phyloP scores from a whole-genome alignment of 35 echinoderm and acorn worm genomes.

The Apostichopus californicus region DNA sequence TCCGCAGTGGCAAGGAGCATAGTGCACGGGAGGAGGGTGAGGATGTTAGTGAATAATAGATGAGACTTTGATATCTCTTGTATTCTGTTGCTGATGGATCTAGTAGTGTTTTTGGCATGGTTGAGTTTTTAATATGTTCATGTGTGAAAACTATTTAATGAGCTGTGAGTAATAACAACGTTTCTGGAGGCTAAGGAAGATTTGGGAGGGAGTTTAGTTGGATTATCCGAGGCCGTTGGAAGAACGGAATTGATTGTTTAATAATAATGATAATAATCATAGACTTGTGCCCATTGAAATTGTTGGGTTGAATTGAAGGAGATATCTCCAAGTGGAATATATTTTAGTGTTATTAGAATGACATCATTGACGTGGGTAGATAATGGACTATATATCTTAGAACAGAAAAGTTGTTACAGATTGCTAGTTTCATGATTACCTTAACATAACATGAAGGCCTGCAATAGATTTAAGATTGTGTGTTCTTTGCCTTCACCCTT shows the following conservation, averaged over 20 bases:
- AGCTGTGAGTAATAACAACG: constrained; percentile 23
- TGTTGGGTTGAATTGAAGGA: no score
- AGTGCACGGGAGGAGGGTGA: background rate
- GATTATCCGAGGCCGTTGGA: background rate
- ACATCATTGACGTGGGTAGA: no score
- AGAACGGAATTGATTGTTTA: background rate
- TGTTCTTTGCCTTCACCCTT: no score
- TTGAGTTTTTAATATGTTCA: constrained; percentile 31
- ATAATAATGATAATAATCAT: background rate
- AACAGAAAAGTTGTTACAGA: no score
- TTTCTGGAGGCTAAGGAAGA: background rate
- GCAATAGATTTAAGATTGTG: no score
- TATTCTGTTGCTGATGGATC: background rate
- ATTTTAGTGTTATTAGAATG: no score
- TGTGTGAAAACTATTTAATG: constrained; percentile 30
- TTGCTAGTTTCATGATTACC: no score
- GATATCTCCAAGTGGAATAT: no score
- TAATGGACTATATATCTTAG: no score
- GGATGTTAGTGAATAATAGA: constrained; percentile 37
- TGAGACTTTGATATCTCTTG: background rate
- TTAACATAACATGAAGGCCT: no score
- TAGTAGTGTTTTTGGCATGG: constrained; percentile 1
- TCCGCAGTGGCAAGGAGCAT: background rate
- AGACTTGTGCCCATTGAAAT: no score
- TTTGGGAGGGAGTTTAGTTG: background rate